A percentile compares a stretch with the other conserved stretches of the same genome.
phyloP scores from a whole-genome alignment of 2,113 vertebrate species.

The Jacana jacana region DNA sequence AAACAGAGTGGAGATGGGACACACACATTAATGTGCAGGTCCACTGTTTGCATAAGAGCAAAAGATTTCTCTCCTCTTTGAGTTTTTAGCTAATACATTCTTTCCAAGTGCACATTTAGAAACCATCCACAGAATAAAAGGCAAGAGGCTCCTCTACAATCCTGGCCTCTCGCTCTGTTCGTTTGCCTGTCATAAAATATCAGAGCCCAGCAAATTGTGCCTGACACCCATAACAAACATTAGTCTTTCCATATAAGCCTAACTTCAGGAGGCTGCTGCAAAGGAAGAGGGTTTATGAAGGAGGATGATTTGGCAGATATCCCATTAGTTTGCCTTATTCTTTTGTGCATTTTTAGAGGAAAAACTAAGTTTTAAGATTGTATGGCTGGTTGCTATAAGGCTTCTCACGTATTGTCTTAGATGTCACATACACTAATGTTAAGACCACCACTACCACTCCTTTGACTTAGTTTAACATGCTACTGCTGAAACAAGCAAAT shows the following conservation, averaged over 20 bases:
- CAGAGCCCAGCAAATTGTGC: background rate
- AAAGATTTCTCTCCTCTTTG: background rate
- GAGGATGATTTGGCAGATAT: background rate
- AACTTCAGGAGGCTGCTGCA: background rate
- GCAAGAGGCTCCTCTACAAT: background rate
- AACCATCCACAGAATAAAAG: background rate
- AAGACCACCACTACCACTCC: background rate
- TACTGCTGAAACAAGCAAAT: background rate
- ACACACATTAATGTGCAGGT: background rate
- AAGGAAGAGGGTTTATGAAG: background rate
- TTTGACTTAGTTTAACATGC: background rate
- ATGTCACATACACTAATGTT: fast-evolving
- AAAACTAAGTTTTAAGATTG: background rate
- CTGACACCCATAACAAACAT: background rate
- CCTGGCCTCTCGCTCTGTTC: background rate
- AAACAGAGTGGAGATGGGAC: background rate
- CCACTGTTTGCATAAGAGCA: background rate
- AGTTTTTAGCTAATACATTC: background rate
- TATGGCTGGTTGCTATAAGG: background rate
- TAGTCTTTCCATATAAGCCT: background rate
- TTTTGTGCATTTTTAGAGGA: background rate
- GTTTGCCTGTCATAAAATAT: background rate
- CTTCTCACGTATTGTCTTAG: background rate
- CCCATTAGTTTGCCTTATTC: background rate
- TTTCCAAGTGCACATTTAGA: background rate